Conservation (phyloP, 2,888 invertebrate genomes). For the Drosophila melanosoma region DNA sequence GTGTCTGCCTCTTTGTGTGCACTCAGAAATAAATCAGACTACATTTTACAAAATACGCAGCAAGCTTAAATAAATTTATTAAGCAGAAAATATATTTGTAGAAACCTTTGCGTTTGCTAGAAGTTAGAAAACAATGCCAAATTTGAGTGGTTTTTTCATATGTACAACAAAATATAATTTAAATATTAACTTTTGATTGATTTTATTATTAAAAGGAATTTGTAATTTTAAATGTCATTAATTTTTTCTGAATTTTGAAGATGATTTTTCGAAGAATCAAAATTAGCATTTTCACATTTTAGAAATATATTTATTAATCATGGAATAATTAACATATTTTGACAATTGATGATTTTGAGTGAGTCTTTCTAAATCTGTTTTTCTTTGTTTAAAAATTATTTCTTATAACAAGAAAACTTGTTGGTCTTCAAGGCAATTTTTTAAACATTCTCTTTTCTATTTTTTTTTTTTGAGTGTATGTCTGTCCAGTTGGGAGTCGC, state of each 20-base stretch:
- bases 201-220: neutral
- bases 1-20: neutral
- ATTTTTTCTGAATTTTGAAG: neutral
- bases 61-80: too few species aligned
- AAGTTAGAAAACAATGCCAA: too few species aligned
- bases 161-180: neutral
- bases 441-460: neutral
- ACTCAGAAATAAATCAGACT: conserved; percentile 1
- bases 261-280: neutral
- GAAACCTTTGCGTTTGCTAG: too few species aligned
- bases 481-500: conserved; percentile 18
- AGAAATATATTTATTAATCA: neutral
- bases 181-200: neutral
- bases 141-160: neutral
- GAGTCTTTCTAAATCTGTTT: neutral
- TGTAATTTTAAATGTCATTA: neutral
- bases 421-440: neutral
- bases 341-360: too few species aligned
- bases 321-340: neutral
- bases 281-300: neutral
- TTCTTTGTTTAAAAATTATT: neutral
- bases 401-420: neutral
- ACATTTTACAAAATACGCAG: neutral
- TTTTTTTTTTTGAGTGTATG: neutral
- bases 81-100: too few species aligned